These are phyloP conservation scores for Cotesia vestalis DNA, from an alignment of 1,140 invertebrate species.

Conservation along the genomic window DNA sequence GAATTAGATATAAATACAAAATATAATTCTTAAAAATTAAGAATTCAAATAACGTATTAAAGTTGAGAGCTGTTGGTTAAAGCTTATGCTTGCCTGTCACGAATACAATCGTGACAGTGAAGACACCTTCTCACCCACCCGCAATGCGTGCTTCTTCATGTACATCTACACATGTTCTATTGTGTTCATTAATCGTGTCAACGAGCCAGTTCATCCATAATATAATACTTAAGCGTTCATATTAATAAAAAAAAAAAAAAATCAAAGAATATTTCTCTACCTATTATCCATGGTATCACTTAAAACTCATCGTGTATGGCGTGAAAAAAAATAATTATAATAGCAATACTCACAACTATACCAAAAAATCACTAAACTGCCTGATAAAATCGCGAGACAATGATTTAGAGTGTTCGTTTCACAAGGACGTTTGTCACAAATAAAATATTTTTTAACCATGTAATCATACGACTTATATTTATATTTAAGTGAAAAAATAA, in stretches of 20 bases:
- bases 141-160: slow-evolving; percentile 20
- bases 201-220: slow-evolving; percentile 17
- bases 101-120: slow-evolving; percentile 33
- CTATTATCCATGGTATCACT: too few relatives aligned
- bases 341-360: background rate
- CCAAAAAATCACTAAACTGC: background rate
- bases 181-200: slow-evolving; percentile 28
- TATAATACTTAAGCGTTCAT: background rate
- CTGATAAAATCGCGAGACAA: background rate
- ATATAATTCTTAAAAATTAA: background rate
- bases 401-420: background rate
- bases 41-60: slow-evolving; percentile 22
- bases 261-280: too few relatives aligned
- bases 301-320: background rate
- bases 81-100: slow-evolving; percentile 33
- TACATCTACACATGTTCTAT: slow-evolving; percentile 22
- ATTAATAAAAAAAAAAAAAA: too few relatives aligned
- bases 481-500: background rate
- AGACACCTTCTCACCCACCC: slow-evolving; percentile 23
- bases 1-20: background rate
- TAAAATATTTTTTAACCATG: background rate
- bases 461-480: background rate
- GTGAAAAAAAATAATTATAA: background rate
- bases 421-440: background rate
- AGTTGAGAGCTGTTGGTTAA: slow-evolving; percentile 6